Evolutionary conservation across 2,113 vertebrate species (phyloP).

Genomic region (Columba livia): DNA sequence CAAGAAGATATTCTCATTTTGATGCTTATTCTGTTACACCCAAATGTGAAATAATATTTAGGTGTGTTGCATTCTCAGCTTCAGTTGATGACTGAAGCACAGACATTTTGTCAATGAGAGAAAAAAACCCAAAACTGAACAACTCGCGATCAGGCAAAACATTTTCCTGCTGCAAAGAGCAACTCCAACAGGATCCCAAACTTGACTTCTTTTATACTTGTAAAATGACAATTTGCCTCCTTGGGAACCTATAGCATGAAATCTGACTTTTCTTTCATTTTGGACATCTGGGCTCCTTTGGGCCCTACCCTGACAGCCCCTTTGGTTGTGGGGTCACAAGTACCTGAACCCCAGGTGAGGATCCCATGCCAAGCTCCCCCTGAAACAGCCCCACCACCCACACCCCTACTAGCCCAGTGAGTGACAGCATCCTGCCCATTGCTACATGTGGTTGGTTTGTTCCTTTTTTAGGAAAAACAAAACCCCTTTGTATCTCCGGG

Average conservation of each 20-base stretch:
- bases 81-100: neutral
- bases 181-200: neutral
- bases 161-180: neutral
- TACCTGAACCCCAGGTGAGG: fast-evolving
- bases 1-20: neutral
- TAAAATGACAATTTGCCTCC: neutral
- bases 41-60: neutral
- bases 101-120: neutral
- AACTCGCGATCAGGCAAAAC: neutral
- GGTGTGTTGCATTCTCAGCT: neutral
- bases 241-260: neutral
- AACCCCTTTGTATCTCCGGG: neutral
- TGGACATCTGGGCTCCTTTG: fast-evolving
- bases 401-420: neutral
- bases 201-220: neutral
- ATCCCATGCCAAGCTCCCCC: neutral
- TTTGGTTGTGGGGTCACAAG: neutral
- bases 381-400: neutral
- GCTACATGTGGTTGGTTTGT: neutral
- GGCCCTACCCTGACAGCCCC: neutral
- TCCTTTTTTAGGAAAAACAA: neutral
- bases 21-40: neutral
- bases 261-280: neutral
- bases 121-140: neutral
- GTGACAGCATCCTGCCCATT: neutral